phyloP scores from a whole-genome alignment of 2,797 vertebrate species.

The Catharus ustulatus region DNA sequence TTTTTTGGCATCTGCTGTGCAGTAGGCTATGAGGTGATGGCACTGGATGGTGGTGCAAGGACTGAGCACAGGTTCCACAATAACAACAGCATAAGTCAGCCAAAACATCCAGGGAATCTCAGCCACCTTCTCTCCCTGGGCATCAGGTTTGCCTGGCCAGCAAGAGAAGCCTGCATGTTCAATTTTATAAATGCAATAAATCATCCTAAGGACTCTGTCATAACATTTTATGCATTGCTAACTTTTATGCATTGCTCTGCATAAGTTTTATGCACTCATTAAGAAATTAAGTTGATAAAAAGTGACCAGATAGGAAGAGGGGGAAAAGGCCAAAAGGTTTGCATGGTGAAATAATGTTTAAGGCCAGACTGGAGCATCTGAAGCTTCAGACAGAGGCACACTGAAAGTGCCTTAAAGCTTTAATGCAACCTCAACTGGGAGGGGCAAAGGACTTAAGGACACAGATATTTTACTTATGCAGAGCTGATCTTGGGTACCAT shows the following conservation, averaged over 20 bases:
- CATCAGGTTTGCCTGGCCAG: neutral
- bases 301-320: conserved; percentile 20
- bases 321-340: conserved; percentile 38
- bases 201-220: neutral
- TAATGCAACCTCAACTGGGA: neutral
- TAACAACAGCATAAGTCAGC: neutral
- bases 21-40: neutral
- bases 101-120: neutral
- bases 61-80: accelerated
- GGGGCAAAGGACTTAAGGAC: neutral
- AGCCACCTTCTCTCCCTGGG: neutral
- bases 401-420: neutral
- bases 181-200: conserved; percentile 45
- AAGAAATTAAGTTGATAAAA: conserved; percentile 67
- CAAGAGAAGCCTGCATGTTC: neutral
- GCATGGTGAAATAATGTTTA: conserved; percentile 27
- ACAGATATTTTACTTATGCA: neutral
- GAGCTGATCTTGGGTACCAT: neutral
- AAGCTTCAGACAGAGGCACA: neutral
- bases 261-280: conserved; percentile 61
- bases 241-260: conserved; percentile 57
- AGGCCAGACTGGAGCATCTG: neutral
- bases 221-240: conserved; percentile 57
- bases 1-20: neutral
- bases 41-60: neutral